Evolutionary conservation across 2,797 vertebrate species (phyloP), one percentile per base, ranked within the genome.

Genomic region (Spea hammondii): DNA sequence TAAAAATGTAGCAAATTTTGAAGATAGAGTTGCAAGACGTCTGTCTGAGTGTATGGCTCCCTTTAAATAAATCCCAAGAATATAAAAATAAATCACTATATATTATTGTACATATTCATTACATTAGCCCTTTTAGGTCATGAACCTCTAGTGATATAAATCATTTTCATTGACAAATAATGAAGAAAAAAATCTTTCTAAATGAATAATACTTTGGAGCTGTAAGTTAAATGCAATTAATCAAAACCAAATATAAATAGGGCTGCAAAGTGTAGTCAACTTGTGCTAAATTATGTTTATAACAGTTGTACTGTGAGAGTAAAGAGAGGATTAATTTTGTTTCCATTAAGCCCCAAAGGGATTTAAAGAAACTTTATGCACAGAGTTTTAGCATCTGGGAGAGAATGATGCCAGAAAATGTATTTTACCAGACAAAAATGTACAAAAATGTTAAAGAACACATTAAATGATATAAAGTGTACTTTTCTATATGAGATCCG

Each of bases 311-410:
- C 60, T 70, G 64, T 69, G 66, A 80, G 62, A 76, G 79, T 76
- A 76, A 72, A 76, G 79, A 76, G 59, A 67, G 79, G 79, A 80
- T 80, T 80, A 80, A 80, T 80, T 51, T 55, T 80, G 79, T 80
- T 80, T 76, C 79, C 74, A 80, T 80, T 76, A 80, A 72, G 69
- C 66, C 74, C 55, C 74, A 9, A 48, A 60, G 62, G 59, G 73
- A 69, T 80, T 80, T 80, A 76, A 75, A 80, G 71, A 72, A 76
- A 76, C 46, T 64, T 71, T 80, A 80, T 76, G 74, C 79, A 80
- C 76, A 76, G 68, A 67, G 76, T 60, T 49, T 65, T 51, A 72
- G 74, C 74, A 80, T 80, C 79, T 80, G 79, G 79, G 67, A 70
- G 68, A 69, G 53, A 72, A 50, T 49, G 68, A 47, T 72, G 74